Base-by-base conservation (phyloP, 1,140 invertebrate genomes). In the Physella acuta region DNA sequence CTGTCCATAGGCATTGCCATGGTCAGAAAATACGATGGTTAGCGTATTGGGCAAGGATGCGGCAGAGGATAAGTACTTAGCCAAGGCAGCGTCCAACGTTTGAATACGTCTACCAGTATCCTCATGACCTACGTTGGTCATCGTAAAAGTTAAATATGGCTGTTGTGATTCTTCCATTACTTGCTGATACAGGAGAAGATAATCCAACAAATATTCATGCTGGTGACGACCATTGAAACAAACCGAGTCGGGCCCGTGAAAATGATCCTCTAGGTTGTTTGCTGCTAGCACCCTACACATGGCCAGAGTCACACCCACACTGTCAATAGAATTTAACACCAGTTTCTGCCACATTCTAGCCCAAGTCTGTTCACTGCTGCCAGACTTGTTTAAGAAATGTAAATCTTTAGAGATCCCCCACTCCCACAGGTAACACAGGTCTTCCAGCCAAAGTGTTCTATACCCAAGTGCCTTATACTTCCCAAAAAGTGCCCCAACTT, bases 361-460 rank as follows among this genome's bases (percentile, higher is more conserved):
- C 75, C 78, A 80, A 2, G 67, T 69, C 53, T 76, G 72, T n/a
- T 49, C 56, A 11, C 37, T 44, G 37, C 59, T 44, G 24, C 78
- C 51, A 20, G 49, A 71, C 62, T 75, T 75, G 67, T 83, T 75
- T 33, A 76, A 64, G 8, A 80, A 78, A 26, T 74, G 72, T 31
- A 84, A 72, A 66, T 83, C 82, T 67, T 81, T 83, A 14, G 78
- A 70, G 28, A 83, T 51, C 0, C 82, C 82, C 82, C 82, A 83
- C 70, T 83, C 81, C 81, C 81, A 83, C 8, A 68, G 70, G 67
- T 78, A 82, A 66, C 82, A 84, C 36, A 83, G 58, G 72, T 84
- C 82, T 60, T 84, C 82, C 30, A 82, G 62, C 78, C 77, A 83
- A n/a, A 83, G 70, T 33, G 78, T 84, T 44, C 55, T 67, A 51